phyloP scores from a whole-genome alignment of 1,140 invertebrate species.

The Choristoneura fumiferana region DNA sequence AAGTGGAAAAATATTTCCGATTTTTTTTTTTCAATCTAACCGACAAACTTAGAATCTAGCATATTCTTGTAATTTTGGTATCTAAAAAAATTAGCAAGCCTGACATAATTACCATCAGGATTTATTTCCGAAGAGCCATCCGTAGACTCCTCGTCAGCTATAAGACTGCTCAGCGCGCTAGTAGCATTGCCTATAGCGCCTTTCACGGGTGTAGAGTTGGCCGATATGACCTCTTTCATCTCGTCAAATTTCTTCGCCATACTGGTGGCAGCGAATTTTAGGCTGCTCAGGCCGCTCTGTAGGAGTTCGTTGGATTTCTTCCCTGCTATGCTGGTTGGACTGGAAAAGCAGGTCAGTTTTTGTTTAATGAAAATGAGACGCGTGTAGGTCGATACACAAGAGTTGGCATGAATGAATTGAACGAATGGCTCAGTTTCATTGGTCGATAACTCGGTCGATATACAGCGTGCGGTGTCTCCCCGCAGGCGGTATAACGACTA shows the following conservation, averaged over 20 bases:
- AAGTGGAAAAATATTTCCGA: no score
- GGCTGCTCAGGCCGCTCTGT: conserved; percentile 89
- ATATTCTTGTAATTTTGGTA: no score
- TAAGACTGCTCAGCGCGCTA: conserved; percentile 58
- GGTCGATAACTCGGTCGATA: no score
- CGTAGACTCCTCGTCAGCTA: conserved; percentile 64
- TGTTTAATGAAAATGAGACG: background rate
- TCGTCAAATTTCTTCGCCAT: conserved; percentile 95
- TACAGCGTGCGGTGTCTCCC: no score
- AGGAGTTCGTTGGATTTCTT: conserved; percentile 94
- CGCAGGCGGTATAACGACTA: no score
- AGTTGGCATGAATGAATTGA: no score
- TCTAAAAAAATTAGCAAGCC: no score
- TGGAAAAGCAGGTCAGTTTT: conserved; percentile 61
- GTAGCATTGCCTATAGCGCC: conserved; percentile 69
- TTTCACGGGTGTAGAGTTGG: conserved; percentile 91
- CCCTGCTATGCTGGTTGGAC: conserved; percentile 88
- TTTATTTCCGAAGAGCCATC: conserved; percentile 73
- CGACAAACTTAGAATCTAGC: no score
- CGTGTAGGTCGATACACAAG: no score
- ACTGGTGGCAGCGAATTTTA: conserved; percentile 91
- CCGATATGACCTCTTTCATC: conserved; percentile 94
- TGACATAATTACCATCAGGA: conserved; percentile 59
- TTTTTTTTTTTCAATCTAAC: no score
- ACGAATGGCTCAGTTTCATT: no score